phyloP scores from a whole-genome alignment of 2,797 vertebrate genomes.

The Tragelaphus eurycerus region DNA sequence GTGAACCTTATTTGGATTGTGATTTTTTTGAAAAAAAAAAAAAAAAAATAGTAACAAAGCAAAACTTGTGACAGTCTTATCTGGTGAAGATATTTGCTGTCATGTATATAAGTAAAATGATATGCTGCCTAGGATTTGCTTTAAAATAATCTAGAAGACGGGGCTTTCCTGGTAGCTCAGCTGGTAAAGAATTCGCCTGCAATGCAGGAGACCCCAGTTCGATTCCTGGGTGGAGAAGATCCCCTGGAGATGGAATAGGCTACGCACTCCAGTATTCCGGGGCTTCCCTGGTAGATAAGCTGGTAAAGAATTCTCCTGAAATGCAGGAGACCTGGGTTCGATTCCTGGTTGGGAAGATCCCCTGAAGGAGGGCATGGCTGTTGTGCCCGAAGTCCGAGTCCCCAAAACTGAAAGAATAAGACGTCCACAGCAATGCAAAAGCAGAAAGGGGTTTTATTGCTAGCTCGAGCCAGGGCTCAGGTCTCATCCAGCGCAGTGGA shows the following conservation, averaged over 20 bases:
- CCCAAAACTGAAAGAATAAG: too few species aligned
- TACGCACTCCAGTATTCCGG: too few species aligned
- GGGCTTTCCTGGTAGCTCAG: background rate
- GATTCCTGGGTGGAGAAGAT: too few species aligned
- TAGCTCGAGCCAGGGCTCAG: too few species aligned
- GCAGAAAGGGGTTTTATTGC: too few species aligned
- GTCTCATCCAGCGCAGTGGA: too few species aligned
- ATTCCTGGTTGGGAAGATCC: background rate
- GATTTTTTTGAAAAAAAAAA: background rate
- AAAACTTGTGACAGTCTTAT: background rate
- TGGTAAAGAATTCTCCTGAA: background rate
- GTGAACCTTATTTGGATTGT: background rate
- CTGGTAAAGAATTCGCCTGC: background rate
- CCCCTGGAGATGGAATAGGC: too few species aligned
- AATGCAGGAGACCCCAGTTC: too few species aligned
- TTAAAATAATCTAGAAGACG: background rate
- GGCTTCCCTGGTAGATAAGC: background rate
- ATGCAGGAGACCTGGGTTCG: background rate
- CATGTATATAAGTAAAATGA: background rate
- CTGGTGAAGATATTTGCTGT: background rate
- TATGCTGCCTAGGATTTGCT: background rate
- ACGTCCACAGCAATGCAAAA: too few species aligned
- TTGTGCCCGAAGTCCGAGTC: too few species aligned
- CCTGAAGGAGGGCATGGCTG: background rate
- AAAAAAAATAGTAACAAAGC: background rate